Conservation (phyloP, 64 coral and sea anemone species). For the Montipora sp. region DNA sequence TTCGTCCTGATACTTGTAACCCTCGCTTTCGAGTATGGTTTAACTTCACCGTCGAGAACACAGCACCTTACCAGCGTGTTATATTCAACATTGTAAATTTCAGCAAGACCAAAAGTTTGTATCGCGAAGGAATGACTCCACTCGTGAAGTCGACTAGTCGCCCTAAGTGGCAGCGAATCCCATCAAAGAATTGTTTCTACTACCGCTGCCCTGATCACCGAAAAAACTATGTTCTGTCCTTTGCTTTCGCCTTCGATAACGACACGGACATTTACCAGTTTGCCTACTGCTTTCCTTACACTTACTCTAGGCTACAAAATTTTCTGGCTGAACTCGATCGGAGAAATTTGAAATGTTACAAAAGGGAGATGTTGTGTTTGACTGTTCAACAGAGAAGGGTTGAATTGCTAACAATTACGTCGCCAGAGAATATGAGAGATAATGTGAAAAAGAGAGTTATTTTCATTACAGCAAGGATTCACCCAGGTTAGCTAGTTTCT, state of each 20-base stretch:
- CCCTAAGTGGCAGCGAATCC: slow-evolving; percentile 97
- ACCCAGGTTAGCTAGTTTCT: slow-evolving; percentile 76
- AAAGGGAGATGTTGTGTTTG: slow-evolving; percentile 82
- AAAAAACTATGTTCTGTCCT: slow-evolving; percentile 98
- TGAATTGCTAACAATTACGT: slow-evolving; percentile 90
- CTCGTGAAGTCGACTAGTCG: slow-evolving; percentile 94
- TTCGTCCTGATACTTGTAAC: slow-evolving; percentile 95
- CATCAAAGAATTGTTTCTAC: slow-evolving; percentile 96
- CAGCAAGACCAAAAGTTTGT: slow-evolving; percentile 99
- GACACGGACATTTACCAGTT: slow-evolving; percentile 97
- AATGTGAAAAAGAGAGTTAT: slow-evolving; percentile 82
- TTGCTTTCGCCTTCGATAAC: slow-evolving; percentile 98
- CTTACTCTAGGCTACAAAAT: slow-evolving; percentile 87
- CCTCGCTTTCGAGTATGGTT: slow-evolving; percentile 98
- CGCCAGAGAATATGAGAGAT: slow-evolving; percentile 72
- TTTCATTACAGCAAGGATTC: slow-evolving; percentile 98
- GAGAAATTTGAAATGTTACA: slow-evolving; percentile 72
- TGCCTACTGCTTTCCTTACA: slow-evolving; percentile 97
- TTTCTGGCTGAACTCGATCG: slow-evolving; percentile 83
- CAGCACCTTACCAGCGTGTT: slow-evolving; percentile 92
- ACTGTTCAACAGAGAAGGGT: slow-evolving; percentile 89
- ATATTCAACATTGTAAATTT: slow-evolving; percentile 99
- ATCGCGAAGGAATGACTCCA: slow-evolving; percentile 98
- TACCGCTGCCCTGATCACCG: slow-evolving; percentile 98
- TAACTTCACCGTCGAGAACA: slow-evolving; percentile 96